Percentiles rank a stretch among this genome's conserved stretches.
These are phyloP conservation scores for Melanostoma scalare DNA, from an alignment of 2,888 invertebrate species.

Conservation along the genomic window DNA sequence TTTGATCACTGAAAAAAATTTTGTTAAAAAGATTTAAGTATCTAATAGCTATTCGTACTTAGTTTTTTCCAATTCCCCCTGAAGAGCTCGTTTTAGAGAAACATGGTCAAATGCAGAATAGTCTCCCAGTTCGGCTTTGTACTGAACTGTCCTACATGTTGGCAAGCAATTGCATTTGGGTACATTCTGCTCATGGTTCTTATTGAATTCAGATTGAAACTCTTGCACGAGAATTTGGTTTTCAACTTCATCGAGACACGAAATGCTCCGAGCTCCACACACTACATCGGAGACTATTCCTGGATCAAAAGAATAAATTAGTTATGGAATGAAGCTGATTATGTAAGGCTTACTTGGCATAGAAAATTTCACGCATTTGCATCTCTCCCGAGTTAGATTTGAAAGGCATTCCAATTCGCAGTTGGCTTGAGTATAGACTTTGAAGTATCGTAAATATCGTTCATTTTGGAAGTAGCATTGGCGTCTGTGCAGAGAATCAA, in stretches of 20 bases:
- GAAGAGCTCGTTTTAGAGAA: not conserved
- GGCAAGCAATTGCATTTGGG: slow-evolving; percentile 21
- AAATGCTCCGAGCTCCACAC: slow-evolving; percentile 16
- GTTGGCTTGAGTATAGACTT: slow-evolving; percentile 18
- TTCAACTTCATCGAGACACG: slow-evolving; percentile 8
- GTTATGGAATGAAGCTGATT: no score
- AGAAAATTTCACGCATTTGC: slow-evolving; percentile 30
- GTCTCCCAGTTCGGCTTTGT: slow-evolving; percentile 20
- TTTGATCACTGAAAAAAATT: not conserved
- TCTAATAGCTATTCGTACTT: not conserved
- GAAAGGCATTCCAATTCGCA: slow-evolving; percentile 33
- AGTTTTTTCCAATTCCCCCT: not conserved
- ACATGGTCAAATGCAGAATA: slow-evolving; percentile 17
- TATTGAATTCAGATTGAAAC: not conserved
- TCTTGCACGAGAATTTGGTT: not conserved
- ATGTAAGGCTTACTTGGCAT: slow-evolving; percentile 21
- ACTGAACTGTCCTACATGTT: slow-evolving; percentile 17
- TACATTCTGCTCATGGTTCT: not conserved
- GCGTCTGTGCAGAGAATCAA: not conserved
- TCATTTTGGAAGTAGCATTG: slow-evolving; percentile 28
- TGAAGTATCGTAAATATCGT: slow-evolving; percentile 31
- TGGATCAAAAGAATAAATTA: not conserved
- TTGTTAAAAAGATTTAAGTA: not conserved
- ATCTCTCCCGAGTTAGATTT: slow-evolving; percentile 14
- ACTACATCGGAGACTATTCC: slow-evolving; percentile 5